These are phyloP conservation scores for Spodoptera picta DNA, from an alignment of 2,888 invertebrate species.

Conservation along the genomic window DNA sequence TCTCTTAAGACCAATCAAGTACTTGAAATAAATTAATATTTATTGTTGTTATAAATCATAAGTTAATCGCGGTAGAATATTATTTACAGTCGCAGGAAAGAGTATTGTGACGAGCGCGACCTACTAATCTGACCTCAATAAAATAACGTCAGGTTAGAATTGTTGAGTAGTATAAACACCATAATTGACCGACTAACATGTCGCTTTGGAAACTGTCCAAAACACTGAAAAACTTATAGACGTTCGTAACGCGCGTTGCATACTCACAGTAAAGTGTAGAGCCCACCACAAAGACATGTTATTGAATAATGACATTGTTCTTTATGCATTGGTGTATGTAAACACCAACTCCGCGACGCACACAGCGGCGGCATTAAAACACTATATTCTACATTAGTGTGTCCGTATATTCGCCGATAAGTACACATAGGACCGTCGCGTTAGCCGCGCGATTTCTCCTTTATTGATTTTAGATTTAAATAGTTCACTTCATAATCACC, in stretches of 20 bases:
- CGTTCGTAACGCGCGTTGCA: conserved; percentile 41
- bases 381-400: conserved; percentile 63
- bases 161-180: conserved; percentile 39
- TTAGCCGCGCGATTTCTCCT: conserved; percentile 79
- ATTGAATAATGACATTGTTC: conserved; percentile 84
- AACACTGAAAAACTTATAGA: conserved; percentile 62
- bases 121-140: conserved; percentile 44
- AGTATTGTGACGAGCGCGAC: conserved; percentile 29
- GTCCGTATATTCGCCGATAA: conserved; percentile 74
- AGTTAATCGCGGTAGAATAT: conserved; percentile 13
- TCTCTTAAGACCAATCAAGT: conserved; percentile 10
- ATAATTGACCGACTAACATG: conserved; percentile 44
- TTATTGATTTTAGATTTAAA: conserved; percentile 83
- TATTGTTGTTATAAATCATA: conserved; percentile 8
- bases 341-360: conserved; percentile 68
- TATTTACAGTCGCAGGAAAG: conserved; percentile 3
- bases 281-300: conserved; percentile 63
- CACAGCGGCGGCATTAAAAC: conserved; percentile 62
- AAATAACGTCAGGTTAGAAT: conserved; percentile 34
- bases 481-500: conserved; percentile 70
- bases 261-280: conserved; percentile 73
- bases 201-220: conserved; percentile 64
- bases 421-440: conserved; percentile 76
- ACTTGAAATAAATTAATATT: conserved; percentile 6
- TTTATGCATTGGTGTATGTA: conserved; percentile 77